Evolutionary conservation across 2,113 vertebrate genomes (phyloP), one percentile per base, ranked within the genome.

Genomic region (Ascaphus truei): DNA sequence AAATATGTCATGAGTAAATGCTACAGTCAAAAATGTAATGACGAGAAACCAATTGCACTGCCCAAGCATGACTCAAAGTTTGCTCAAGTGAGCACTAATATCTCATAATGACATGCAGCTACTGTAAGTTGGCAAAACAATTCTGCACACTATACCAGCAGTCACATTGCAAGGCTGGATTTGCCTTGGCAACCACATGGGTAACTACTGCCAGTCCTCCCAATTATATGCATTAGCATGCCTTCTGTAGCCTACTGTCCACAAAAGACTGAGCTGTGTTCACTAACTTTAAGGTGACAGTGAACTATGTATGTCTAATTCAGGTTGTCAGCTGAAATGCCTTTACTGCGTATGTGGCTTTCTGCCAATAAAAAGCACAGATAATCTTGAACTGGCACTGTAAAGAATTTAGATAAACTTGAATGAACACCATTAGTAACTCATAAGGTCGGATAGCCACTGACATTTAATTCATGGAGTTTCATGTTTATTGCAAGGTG

Each of bases 331-430:
- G 39, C 2, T 0, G 45, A 31, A 1, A 45, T 13, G 62, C 5
- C 34, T 61, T 0, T 0, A 50, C 53, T 16, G 43, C 0, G 0
- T 0, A 5, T 18, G 43, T 56, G 71, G 58, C 60, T 34, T n/a
- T 10, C 45, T 59, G 31, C 33, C 45, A 18, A 25, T 0, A 39
- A 16, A 36, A 41, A 5, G 52, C 13, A 18, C 13, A 18, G 9
- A 31, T 2, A 26, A 7, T 56, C 69, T 57, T 36, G 58, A 27
- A 26, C 75, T 63, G 36, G 12, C 27, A 1, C 15, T 0, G 7
- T 6, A 31, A 60, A 3, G 1, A 47, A 26, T 74, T 63, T 33
- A 50, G 45, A 25, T 12, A 63, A 20, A 50, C 29, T 31, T 7
- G 5, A 45, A 62, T 27, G 6, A 29, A 22, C 1, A 0, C 57